Evolutionary conservation across 1,140 invertebrate species (phyloP).

Genomic region (Meteorus sp.): DNA sequence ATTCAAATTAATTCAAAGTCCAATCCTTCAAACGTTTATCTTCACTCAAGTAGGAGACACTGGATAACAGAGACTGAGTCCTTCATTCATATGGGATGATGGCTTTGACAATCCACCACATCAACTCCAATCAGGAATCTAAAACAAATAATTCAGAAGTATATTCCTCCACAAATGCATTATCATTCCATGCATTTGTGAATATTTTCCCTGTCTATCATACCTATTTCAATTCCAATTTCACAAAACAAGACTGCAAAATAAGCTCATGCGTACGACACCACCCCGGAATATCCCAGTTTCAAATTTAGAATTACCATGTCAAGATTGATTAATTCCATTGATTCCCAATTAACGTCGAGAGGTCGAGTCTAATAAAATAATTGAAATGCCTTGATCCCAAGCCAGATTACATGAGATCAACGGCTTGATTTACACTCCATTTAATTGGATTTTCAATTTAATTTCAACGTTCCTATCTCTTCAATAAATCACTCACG

Average conservation of each 20-base stretch:
- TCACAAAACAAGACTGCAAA: constrained; percentile 4
- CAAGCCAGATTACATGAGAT: constrained; percentile 26
- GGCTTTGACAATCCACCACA: too few species aligned
- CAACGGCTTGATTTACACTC: constrained; percentile 24
- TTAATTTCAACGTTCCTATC: background rate
- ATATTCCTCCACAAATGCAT: too few species aligned
- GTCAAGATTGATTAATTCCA: constrained; percentile 22
- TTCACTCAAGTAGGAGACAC: too few species aligned
- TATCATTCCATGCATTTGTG: too few species aligned
- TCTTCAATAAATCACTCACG: constrained; percentile 3
- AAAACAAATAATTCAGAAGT: too few species aligned
- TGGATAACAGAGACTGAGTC: too few species aligned
- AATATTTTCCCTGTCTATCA: too few species aligned
- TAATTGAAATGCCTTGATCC: constrained; percentile 27
- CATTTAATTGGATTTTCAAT: constrained; percentile 13
- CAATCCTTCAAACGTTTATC: too few species aligned
- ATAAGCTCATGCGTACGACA: background rate
- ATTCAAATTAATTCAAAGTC: too few species aligned
- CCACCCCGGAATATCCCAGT: background rate
- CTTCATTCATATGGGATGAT: too few species aligned
- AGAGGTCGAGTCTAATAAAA: constrained; percentile 12
- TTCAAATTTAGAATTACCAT: constrained; percentile 21
- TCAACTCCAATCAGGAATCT: too few species aligned
- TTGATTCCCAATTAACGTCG: constrained; percentile 27
- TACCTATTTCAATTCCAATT: background rate